Evolutionary conservation across 2,113 vertebrate species (phyloP), one percentile per base, ranked within the genome.

Genomic region (Heloderma charlesbogerti): DNA sequence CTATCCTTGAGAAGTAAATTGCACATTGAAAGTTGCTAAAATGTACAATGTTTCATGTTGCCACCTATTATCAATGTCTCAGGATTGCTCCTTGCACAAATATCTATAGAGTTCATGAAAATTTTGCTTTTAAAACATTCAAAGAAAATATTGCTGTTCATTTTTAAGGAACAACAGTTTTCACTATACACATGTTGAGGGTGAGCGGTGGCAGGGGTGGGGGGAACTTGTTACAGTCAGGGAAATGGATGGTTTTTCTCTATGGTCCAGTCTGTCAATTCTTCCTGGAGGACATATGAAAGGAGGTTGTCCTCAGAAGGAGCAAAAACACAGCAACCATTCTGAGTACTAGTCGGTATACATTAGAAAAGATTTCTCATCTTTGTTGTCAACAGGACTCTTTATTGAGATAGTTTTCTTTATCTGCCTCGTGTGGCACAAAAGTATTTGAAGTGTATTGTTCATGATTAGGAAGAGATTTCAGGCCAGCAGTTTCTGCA

Each of bases 41-140:
- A 87, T 43, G 89, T 63, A 94, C 96, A 95, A 84, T 91, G 54
- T 67, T 92, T 91, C 94, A 67, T 92, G 92, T 90, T 57, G 84
- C 78, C 94, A 34, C 92, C 88, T 92, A 2, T 8, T 88, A 75
- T 75, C 93, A 54, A 2, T 92, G 91, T 90, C 5, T 92, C 25
- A 27, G 22, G 54, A 88, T 0, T 87, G 48, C 51, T 40, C 84
- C 93, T 91, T 77, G 92, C 20, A 67, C 93, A 96, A 94, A 72
- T 45, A 93, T 90, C 77, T 87, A 72, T 71, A 90, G 57, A 74
- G 74, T 93, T 80, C 67, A 92, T 34, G 79, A 87, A 37, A 20
- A n/a, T 16, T 79, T 54, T 87, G 93, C 75, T 88, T 85, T 82
- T 88, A 94, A 74, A 91, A 80, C 43, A 16, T 51, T 80, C 4